These are phyloP conservation scores for Chrysochloris asiatica DNA, from an alignment of 2,113 vertebrate species.

Conservation along the genomic window DNA sequence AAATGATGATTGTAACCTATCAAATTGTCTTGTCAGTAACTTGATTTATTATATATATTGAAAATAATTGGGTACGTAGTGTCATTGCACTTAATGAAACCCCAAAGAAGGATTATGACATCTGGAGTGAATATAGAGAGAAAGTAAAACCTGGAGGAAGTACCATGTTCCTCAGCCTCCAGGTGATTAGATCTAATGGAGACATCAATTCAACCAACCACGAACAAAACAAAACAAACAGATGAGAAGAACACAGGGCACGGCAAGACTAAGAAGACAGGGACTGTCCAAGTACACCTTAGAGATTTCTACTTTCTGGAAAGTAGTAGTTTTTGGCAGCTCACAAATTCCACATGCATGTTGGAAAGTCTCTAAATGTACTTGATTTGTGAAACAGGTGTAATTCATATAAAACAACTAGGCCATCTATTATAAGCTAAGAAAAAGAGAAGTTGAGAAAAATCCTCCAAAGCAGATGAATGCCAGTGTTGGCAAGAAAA, in stretches of 20 bases:
- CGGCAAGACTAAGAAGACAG: slow-evolving; percentile 22
- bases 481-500: slow-evolving; percentile 31
- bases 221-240: slow-evolving; percentile 22
- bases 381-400: slow-evolving; percentile 60
- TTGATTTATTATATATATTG: slow-evolving; percentile 1
- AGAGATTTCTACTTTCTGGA: slow-evolving; percentile 41
- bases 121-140: background rate
- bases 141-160: background rate
- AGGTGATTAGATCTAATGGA: slow-evolving; percentile 48
- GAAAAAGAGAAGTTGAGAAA: slow-evolving; percentile 47
- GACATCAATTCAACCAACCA: slow-evolving; percentile 38
- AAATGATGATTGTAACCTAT: background rate
- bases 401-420: slow-evolving; percentile 48
- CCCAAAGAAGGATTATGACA: slow-evolving; percentile 31
- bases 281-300: background rate
- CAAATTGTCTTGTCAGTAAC: background rate
- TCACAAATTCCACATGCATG: slow-evolving; percentile 52
- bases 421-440: slow-evolving; percentile 29
- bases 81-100: background rate
- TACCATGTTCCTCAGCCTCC: background rate
- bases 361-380: slow-evolving; percentile 30
- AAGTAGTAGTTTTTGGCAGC: slow-evolving; percentile 48
- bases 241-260: background rate
- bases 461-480: slow-evolving; percentile 64
- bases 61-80: background rate